A percentile compares a stretch with the other conserved stretches of the same genome.
These are phyloP conservation scores for Phlogophora meticulosa DNA, from an alignment of 2,888 invertebrate species.

Conservation along the genomic window DNA sequence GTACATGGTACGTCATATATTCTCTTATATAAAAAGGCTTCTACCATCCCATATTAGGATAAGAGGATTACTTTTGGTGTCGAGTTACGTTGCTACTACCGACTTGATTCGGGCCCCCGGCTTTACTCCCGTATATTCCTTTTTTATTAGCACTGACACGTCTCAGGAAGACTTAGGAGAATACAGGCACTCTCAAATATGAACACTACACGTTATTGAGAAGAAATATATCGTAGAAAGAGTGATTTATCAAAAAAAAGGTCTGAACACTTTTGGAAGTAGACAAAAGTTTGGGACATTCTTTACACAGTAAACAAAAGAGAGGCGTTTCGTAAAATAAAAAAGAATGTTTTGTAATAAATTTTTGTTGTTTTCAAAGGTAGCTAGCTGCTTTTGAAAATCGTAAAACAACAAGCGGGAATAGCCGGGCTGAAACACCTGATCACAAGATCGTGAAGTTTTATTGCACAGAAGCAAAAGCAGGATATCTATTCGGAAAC, in stretches of 20 bases:
- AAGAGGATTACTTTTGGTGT: slow-evolving; percentile 83
- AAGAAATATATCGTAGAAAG: slow-evolving; percentile 42
- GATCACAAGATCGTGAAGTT: slow-evolving; percentile 63
- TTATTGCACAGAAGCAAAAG: slow-evolving; percentile 51
- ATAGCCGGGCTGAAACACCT: slow-evolving; percentile 48
- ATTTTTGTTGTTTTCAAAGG: slow-evolving; percentile 16
- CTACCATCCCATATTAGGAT: slow-evolving; percentile 80
- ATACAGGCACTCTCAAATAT: slow-evolving; percentile 48
- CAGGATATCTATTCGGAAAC: slow-evolving; percentile 25
- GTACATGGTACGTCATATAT: slow-evolving; percentile 54
- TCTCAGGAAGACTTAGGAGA: slow-evolving; percentile 52
- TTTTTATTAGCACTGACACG: slow-evolving; percentile 68
- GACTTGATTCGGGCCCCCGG: slow-evolving; percentile 55
- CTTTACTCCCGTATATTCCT: slow-evolving; percentile 52
- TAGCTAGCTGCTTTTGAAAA: slow-evolving; percentile 44
- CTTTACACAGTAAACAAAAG: slow-evolving; percentile 44
- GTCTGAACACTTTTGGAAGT: slow-evolving; percentile 42
- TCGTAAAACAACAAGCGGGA: slow-evolving; percentile 45
- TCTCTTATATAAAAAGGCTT: slow-evolving; percentile 76
- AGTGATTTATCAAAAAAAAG: slow-evolving; percentile 59
- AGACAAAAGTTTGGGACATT: slow-evolving; percentile 49
- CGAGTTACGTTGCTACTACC: slow-evolving; percentile 66
- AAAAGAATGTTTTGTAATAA: slow-evolving; percentile 24
- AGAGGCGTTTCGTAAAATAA: slow-evolving; percentile 24
- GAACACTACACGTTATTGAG: slow-evolving; percentile 53